phyloP scores from a whole-genome alignment of 2,797 vertebrate species.

The Austrolebias charrua region DNA sequence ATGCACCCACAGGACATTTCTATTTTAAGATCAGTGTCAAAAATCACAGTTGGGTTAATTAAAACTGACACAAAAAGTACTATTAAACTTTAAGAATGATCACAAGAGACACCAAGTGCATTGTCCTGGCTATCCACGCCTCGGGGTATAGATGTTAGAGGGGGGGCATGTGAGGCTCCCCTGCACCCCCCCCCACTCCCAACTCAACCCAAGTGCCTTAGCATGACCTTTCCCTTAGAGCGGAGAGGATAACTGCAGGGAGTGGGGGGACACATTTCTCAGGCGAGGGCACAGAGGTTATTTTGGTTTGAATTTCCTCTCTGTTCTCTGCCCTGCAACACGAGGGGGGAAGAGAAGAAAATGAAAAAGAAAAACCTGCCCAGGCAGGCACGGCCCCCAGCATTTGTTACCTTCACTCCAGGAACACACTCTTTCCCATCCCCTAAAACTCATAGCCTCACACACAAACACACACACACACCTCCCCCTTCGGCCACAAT shows the following conservation, averaged over 20 bases:
- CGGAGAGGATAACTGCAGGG: conserved; percentile 61
- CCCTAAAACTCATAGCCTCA: conserved; percentile 34
- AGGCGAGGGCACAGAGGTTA: conserved; percentile 70
- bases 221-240: conserved; percentile 71
- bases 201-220: conserved; percentile 39
- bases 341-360: conserved; percentile 31
- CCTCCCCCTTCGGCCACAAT: conserved; percentile 59
- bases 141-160: conserved; percentile 12
- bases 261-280: conserved; percentile 62
- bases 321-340: conserved; percentile 68
- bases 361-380: conserved; percentile 51
- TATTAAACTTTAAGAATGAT: conserved; percentile 1
- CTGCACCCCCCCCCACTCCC: conserved; percentile 24
- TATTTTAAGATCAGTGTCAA: not conserved
- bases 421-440: conserved; percentile 56
- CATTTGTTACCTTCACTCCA: conserved; percentile 61
- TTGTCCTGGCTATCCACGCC: conserved; percentile 41
- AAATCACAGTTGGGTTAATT: conserved; percentile 4
- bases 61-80: conserved; percentile 2
- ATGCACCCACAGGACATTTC: not conserved
- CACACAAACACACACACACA: conserved; percentile 41
- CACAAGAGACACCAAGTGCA: not conserved
- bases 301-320: conserved; percentile 77
- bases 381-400: conserved; percentile 69
- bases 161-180: conserved; percentile 18